Evolutionary conservation across 2,888 invertebrate genomes (phyloP), one percentile per base, ranked within the genome.

Genomic region (Drosophila aldrichi): DNA sequence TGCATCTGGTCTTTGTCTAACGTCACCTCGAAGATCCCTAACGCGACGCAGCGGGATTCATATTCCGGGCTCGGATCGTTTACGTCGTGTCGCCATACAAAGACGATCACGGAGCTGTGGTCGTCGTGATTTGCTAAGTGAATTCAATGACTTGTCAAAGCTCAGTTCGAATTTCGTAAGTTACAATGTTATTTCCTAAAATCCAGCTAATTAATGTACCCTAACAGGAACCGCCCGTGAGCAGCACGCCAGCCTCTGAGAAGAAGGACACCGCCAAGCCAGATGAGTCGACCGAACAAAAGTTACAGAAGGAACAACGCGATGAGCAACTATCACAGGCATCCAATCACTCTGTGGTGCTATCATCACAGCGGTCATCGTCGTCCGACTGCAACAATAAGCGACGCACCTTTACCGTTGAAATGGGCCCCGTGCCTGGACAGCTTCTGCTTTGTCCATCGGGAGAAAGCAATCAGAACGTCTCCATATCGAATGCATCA

Each of bases 91-190:
- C 20, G 90, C 83, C n/a, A 68, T 83, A 7, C 61, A 69, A 2
- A 54, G 83, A 14, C 79, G 82, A 0, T 88, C 83, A 1, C 79
- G 82, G 7, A 88, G 83, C 55, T 70, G 62, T n/a, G 90, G 82
- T 6, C 60, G 68, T n/a, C 82, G 82, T 5, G 70, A 75, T 38
- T 48, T 83, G 36, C 48, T 83, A 1, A 56, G 34, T 2, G 90
- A 85, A 20, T 83, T 89, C n/a, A 76, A 85, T n/a, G 65, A 62
- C 18, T 36, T 20, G 4, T 51, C 60, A 3, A 20, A 40, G 8
- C 10, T 22, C 7, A 58, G 29, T 9, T 41, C 48, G 0, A n/a
- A 12, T 9, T 82, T 82, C 49, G 89, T 88, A 68, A 63, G 81
- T 40, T 3, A 8, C 1, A n/a, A 22, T n/a, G 3, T 12, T 9